phyloP scores from a whole-genome alignment of 2,888 invertebrate genomes.

The Scelioninae gen. 1 region DNA sequence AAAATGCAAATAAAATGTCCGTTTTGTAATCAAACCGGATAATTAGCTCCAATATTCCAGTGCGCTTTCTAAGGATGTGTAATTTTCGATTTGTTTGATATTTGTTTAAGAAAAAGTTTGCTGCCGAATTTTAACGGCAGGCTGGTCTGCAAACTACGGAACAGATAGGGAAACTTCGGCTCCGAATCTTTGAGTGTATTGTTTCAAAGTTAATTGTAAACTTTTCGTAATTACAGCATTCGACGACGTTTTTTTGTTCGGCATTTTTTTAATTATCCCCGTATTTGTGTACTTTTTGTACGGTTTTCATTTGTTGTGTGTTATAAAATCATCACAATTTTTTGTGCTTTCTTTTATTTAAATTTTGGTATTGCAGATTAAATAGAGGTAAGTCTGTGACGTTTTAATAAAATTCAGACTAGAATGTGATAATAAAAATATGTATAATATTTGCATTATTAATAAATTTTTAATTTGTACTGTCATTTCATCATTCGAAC shows the following conservation, averaged over 20 bases:
- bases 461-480: too few relatives aligned
- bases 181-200: constrained; percentile 60
- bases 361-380: too few relatives aligned
- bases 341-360: too few relatives aligned
- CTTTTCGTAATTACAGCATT: constrained; percentile 63
- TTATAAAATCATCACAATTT: too few relatives aligned
- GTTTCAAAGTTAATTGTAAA: constrained; percentile 62
- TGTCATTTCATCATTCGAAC: too few relatives aligned
- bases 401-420: too few relatives aligned
- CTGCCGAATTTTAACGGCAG: constrained; percentile 45
- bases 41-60: constrained; percentile 32
- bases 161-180: constrained; percentile 42
- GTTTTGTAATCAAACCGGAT: constrained; percentile 32
- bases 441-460: too few relatives aligned
- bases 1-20: constrained; percentile 39
- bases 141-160: constrained; percentile 30
- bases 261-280: too few relatives aligned
- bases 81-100: constrained; percentile 40
- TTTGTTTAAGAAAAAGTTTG: constrained; percentile 56
- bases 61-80: constrained; percentile 18
- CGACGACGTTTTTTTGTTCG: constrained; percentile 29
- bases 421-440: too few relatives aligned
- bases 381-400: too few relatives aligned
- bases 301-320: too few relatives aligned
- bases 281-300: too few relatives aligned